Conservation (phyloP, 1,140 invertebrate genomes). For the Anoplophora glabripennis region DNA sequence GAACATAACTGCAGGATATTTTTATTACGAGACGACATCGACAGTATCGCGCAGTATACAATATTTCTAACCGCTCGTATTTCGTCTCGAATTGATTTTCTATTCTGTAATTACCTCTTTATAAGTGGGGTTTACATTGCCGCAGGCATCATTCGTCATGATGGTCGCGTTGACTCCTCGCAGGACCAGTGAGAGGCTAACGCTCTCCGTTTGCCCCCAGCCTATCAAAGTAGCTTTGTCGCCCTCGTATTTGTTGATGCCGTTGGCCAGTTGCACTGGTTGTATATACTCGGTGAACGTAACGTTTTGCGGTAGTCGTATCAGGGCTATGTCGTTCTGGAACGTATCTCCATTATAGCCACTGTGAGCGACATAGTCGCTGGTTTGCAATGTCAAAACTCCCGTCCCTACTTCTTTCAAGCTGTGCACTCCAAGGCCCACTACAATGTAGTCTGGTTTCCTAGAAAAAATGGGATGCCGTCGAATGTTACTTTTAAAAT, state of each 20-base stretch:
- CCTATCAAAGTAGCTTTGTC: conserved; percentile 14
- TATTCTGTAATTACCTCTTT: neutral
- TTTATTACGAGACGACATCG: no score
- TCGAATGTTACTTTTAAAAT: no score
- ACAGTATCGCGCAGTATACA: no score
- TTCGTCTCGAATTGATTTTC: no score
- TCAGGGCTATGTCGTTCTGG: conserved; percentile 20
- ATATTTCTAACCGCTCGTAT: no score
- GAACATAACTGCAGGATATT: no score
- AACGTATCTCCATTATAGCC: conserved; percentile 8
- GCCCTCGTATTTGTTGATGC: conserved; percentile 12
- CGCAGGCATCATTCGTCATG: neutral
- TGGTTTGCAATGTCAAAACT: conserved; percentile 3
- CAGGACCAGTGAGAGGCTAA: conserved; percentile 8
- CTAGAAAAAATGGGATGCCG: neutral
- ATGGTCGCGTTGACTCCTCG: neutral
- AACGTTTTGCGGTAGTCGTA: conserved; percentile 11
- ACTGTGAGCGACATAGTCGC: conserved; percentile 7
- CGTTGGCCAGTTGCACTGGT: conserved; percentile 6
- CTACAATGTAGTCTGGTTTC: conserved; percentile 8
- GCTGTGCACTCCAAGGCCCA: conserved; percentile 24
- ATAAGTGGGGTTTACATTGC: neutral
- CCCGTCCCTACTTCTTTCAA: conserved; percentile 6
- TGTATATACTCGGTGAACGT: conserved; percentile 18
- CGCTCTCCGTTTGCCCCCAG: conserved; percentile 20